phyloP scores from a whole-genome alignment of 2,113 vertebrate genomes.

The Xenopus borealis region DNA sequence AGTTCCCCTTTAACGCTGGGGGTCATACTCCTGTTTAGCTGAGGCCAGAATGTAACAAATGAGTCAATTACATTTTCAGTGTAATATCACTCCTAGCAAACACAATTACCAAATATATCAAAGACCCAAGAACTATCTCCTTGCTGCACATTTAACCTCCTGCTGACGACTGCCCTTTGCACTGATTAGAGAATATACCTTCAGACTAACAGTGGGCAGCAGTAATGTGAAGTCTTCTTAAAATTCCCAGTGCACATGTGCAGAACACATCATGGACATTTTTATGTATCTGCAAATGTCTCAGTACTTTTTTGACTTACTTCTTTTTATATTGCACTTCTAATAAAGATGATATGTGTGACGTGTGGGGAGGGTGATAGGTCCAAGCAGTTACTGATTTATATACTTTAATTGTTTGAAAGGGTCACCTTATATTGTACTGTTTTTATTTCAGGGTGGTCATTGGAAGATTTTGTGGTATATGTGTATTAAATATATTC shows the following conservation, averaged over 20 bases:
- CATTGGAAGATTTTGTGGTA: background rate
- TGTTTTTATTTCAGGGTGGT: background rate
- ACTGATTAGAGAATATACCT: too few species aligned
- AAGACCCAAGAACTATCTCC: background rate
- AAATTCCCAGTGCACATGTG: too few species aligned
- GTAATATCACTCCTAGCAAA: background rate
- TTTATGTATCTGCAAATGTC: too few species aligned
- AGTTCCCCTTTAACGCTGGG: background rate
- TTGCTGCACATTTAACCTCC: conserved; percentile 23
- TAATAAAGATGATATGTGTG: too few species aligned
- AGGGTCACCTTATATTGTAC: too few species aligned
- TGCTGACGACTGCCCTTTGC: background rate
- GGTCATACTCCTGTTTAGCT: background rate
- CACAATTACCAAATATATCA: background rate
- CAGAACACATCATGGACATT: too few species aligned
- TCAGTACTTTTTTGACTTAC: too few species aligned
- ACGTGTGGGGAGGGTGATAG: too few species aligned
- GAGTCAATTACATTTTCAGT: background rate
- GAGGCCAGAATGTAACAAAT: background rate
- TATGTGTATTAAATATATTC: background rate
- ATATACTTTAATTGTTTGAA: too few species aligned
- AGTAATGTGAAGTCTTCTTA: background rate
- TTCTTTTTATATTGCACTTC: too few species aligned
- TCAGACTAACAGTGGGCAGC: background rate
- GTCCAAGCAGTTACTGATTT: too few species aligned